Conservation (phyloP, 35 echinoderm and acorn worm genomes). For the Chiridota heheva region DNA sequence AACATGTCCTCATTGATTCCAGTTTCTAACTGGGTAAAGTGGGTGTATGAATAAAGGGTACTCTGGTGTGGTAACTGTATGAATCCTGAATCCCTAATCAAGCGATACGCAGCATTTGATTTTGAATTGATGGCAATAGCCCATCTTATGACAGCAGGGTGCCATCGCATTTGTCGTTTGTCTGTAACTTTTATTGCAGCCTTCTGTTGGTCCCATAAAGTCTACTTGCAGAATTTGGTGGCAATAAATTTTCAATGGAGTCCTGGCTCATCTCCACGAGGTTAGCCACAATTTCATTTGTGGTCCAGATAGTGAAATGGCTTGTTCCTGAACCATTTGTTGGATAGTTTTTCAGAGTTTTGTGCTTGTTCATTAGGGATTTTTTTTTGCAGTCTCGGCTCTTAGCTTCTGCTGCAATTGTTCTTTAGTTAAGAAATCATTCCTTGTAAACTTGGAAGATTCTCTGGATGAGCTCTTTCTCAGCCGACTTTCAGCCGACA, state of each 20-base stretch:
- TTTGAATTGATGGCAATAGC: conserved; percentile 35
- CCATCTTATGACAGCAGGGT: conserved; percentile 13
- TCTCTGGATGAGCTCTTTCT: too few species aligned
- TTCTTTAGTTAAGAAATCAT: neutral
- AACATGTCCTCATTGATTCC: conserved; percentile 11
- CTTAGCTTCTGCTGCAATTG: neutral
- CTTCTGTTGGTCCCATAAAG: conserved; percentile 1
- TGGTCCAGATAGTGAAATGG: too few species aligned
- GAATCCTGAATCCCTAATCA: conserved; percentile 4
- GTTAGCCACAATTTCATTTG: too few species aligned
- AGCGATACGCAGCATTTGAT: neutral
- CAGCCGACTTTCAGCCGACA: too few species aligned
- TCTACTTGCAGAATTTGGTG: neutral
- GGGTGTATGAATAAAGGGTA: conserved; percentile 24
- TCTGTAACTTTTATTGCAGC: neutral
- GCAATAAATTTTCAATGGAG: neutral
- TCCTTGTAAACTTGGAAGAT: neutral
- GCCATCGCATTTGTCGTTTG: conserved; percentile 36
- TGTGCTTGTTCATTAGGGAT: neutral
- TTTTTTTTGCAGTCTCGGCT: neutral
- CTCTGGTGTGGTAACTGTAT: neutral
- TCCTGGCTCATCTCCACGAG: too few species aligned
- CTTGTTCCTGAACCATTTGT: too few species aligned
- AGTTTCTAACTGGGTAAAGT: conserved; percentile 6
- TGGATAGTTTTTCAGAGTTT: too few species aligned